Conservation (phyloP, 2,888 invertebrate genomes). For the Leptinotarsa tumamoca region DNA sequence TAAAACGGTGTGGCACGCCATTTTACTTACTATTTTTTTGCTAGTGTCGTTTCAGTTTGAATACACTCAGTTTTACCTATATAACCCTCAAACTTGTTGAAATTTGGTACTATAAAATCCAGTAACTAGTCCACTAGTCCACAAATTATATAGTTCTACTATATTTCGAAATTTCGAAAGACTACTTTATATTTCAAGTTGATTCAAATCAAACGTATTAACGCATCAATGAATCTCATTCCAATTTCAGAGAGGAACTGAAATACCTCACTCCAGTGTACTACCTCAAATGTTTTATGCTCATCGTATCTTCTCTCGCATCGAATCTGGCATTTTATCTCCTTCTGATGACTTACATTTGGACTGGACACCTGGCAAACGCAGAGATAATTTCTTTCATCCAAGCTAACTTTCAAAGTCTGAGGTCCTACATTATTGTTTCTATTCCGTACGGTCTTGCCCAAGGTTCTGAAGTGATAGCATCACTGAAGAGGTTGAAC, state of each 20-base stretch:
- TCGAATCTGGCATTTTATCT: constrained; percentile 52
- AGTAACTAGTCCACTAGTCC: too few relatives aligned
- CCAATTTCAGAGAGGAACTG: constrained; percentile 73
- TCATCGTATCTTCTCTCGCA: constrained; percentile 56
- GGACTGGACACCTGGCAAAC: constrained; percentile 48
- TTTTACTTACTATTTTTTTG: too few relatives aligned
- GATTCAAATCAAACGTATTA: too few relatives aligned
- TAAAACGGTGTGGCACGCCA: too few relatives aligned
- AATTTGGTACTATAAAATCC: too few relatives aligned
- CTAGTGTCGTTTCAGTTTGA: too few relatives aligned
- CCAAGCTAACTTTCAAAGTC: constrained; percentile 46
- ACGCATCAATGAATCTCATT: neutral
- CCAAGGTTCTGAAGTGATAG: constrained; percentile 52
- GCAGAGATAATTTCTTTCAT: constrained; percentile 53
- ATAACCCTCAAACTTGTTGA: too few relatives aligned
- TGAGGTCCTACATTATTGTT: constrained; percentile 51
- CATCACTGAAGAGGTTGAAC: constrained; percentile 49
- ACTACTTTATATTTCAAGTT: too few relatives aligned
- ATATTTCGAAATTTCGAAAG: too few relatives aligned
- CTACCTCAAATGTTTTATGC: constrained; percentile 59
- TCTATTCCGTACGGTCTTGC: constrained; percentile 56
- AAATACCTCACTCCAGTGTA: constrained; percentile 67
- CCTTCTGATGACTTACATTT: constrained; percentile 53
- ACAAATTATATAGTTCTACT: too few relatives aligned
- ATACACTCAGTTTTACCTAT: too few relatives aligned